phyloP scores from a whole-genome alignment of 2,888 invertebrate genomes.

The Cremastobaeus sp. region DNA sequence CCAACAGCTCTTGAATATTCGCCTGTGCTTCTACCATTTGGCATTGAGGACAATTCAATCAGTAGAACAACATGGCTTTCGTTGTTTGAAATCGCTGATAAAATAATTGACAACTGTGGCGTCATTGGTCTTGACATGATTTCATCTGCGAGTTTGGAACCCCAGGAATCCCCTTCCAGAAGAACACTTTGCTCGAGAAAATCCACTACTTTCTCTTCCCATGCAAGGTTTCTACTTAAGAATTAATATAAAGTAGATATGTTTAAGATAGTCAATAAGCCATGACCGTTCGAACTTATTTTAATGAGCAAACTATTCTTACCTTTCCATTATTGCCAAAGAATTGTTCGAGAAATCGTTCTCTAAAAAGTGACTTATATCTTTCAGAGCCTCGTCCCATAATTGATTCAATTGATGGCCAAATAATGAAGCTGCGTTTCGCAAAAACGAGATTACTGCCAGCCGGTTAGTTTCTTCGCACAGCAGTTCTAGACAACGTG shows the following conservation, averaged over 20 bases:
- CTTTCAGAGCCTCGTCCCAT: conserved; percentile 68
- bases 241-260: conserved; percentile 13
- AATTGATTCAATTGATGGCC: conserved; percentile 69
- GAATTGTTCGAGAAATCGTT: conserved; percentile 48
- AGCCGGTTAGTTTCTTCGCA: conserved; percentile 67
- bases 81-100: conserved; percentile 69
- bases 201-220: conserved; percentile 71
- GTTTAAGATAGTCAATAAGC: too few species aligned
- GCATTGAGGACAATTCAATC: conserved; percentile 64
- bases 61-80: conserved; percentile 66
- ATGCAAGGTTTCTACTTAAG: conserved; percentile 63
- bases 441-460: conserved; percentile 67
- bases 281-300: too few species aligned
- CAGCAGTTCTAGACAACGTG: conserved; percentile 71
- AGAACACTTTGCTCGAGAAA: conserved; percentile 71
- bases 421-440: conserved; percentile 69
- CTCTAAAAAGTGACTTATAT: conserved; percentile 65
- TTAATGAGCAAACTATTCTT: too few species aligned
- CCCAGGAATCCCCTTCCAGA: conserved; percentile 71
- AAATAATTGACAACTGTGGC: conserved; percentile 64
- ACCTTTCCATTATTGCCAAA: conserved; percentile 53
- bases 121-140: conserved; percentile 61
- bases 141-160: conserved; percentile 69
- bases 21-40: conserved; percentile 57
- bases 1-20: conserved; percentile 71